phyloP scores from a whole-genome alignment of 1,140 invertebrate genomes.

The Ceratosolen solmsi region DNA sequence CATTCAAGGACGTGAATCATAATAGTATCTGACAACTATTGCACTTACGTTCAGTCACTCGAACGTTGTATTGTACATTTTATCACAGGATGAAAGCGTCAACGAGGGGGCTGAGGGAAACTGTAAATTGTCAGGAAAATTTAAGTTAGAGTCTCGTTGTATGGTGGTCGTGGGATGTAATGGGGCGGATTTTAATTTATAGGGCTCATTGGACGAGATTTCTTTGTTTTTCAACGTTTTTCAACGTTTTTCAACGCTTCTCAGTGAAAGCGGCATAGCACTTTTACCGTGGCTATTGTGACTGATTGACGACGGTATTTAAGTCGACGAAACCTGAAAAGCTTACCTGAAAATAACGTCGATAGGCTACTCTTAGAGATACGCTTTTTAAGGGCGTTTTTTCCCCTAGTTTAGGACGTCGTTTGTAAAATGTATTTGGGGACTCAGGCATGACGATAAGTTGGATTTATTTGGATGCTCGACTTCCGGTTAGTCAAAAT shows the following conservation, averaged over 20 bases:
- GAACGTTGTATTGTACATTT: neutral
- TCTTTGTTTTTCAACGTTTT: conserved; percentile 7
- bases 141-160: neutral
- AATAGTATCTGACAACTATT: neutral
- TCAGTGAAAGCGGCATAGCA: neutral
- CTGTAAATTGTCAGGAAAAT: neutral
- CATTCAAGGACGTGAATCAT: neutral
- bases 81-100: neutral
- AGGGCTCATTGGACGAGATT: conserved; percentile 4
- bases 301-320: conserved; percentile 5
- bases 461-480: too few species aligned
- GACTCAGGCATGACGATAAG: too few species aligned
- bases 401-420: neutral
- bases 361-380: neutral
- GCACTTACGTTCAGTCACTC: neutral
- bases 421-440: neutral
- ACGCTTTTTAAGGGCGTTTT: neutral
- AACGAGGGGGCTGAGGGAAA: neutral
- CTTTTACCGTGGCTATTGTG: conserved; percentile 1
- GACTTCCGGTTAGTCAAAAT: too few species aligned
- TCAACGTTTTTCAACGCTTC: too few species aligned
- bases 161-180: neutral
- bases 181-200: conserved; percentile 9
- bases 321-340: neutral
- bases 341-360: neutral